Percentiles rank a stretch among this genome's conserved stretches.
phyloP scores from a whole-genome alignment of 1,140 invertebrate species.

The Drosophila tsacasi region DNA sequence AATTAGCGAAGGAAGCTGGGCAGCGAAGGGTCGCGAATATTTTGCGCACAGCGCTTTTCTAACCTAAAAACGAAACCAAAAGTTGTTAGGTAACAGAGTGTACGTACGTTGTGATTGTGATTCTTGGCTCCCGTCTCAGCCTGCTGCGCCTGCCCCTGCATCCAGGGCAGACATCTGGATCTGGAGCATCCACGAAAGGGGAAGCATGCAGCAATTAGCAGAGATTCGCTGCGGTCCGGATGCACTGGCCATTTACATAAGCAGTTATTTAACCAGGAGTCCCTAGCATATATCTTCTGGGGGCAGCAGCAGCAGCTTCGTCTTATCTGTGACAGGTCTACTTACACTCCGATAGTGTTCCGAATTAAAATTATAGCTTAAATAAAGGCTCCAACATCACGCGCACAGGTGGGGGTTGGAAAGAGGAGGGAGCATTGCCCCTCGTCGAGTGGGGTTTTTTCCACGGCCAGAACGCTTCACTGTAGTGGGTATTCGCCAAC shows the following conservation, averaged over 20 bases:
- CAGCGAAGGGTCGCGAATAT: slow-evolving; percentile 33
- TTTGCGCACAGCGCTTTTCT: slow-evolving; percentile 66
- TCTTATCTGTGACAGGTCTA: slow-evolving; percentile 56
- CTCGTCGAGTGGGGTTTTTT: slow-evolving; percentile 3
- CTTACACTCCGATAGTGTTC: slow-evolving; percentile 40
- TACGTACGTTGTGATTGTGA: slow-evolving; percentile 41
- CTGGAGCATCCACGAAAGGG: background rate
- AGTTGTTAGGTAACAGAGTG: slow-evolving; percentile 74
- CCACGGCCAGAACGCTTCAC: slow-evolving; percentile 23
- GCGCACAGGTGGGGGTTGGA: slow-evolving; percentile 8
- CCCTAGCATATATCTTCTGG: slow-evolving; percentile 44
- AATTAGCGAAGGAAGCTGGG: slow-evolving; percentile 5
- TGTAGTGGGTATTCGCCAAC: slow-evolving; percentile 15
- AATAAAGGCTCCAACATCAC: slow-evolving; percentile 24
- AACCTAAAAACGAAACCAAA: slow-evolving; percentile 73
- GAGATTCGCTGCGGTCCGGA: slow-evolving; percentile 3
- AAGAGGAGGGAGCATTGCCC: slow-evolving; percentile 5
- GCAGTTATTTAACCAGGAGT: slow-evolving; percentile 56
- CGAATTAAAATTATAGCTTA: slow-evolving; percentile 30
- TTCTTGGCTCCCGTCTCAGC: slow-evolving; percentile 12
- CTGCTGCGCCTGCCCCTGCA: slow-evolving; percentile 5
- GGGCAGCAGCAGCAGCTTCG: slow-evolving; percentile 14
- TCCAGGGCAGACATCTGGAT: background rate
- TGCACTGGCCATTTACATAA: slow-evolving; percentile 42
- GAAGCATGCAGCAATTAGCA: slow-evolving; percentile 30